Conservation (phyloP, 2,797 vertebrate species). For the Peromyscus aztecus region DNA sequence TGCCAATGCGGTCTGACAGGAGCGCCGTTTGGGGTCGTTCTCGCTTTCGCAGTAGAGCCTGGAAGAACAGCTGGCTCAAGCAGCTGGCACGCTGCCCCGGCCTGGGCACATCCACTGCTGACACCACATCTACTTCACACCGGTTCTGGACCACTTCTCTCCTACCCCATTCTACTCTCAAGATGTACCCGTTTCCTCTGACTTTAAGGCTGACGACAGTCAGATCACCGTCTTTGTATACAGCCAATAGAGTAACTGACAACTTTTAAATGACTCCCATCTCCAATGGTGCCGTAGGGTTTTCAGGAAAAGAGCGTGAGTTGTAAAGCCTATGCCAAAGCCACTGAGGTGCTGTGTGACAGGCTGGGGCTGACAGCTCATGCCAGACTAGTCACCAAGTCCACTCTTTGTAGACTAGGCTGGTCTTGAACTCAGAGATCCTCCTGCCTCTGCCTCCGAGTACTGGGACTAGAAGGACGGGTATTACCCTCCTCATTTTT, state of each 20-base stretch:
- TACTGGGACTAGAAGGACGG: not conserved
- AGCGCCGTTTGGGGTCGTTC: constrained; percentile 92
- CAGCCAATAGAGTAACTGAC: not conserved
- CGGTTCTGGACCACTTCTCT: not conserved
- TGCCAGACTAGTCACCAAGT: not conserved
- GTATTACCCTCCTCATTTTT: not conserved
- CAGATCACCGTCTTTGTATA: not conserved
- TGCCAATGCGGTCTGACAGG: constrained; percentile 95
- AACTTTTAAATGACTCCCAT: not conserved
- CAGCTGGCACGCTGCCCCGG: accelerated
- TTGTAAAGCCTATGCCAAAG: not conserved
- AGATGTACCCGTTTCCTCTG: not conserved
- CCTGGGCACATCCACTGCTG: accelerated
- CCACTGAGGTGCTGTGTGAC: no score
- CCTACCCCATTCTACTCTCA: not conserved
- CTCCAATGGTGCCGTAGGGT: not conserved
- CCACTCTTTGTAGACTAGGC: not conserved
- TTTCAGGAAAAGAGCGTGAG: not conserved
- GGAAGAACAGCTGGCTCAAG: not conserved
- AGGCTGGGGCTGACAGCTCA: not conserved
- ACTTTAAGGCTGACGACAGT: not conserved
- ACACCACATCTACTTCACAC: not conserved
- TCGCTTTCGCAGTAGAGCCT: constrained; percentile 96
- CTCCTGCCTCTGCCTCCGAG: not conserved
- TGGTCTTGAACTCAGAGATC: not conserved